Conservation (phyloP, 2,888 invertebrate species). For the Piscicola geometra region DNA sequence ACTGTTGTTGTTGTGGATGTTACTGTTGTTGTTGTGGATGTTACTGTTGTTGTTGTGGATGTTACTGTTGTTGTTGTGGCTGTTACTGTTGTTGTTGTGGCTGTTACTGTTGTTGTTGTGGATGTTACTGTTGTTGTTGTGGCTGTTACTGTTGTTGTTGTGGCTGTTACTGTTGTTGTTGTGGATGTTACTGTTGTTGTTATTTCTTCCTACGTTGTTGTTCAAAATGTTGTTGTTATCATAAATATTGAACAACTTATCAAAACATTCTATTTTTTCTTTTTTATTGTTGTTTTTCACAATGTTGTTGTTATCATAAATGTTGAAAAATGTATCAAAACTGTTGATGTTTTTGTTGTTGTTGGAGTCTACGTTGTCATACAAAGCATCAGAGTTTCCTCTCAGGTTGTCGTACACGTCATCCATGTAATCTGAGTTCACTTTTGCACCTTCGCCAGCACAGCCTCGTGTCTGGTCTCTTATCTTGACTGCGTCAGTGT, state of each 20-base stretch:
- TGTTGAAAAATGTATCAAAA: background rate
- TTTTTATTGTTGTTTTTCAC: background rate
- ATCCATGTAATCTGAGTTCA: background rate
- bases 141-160: slow-evolving; percentile 1
- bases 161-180: background rate
- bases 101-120: background rate
- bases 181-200: background rate
- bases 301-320: background rate
- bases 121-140: background rate
- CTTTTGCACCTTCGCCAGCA: background rate
- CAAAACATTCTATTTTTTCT: too few relatives aligned
- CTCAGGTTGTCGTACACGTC: background rate
- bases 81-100: background rate
- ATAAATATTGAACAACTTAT: background rate
- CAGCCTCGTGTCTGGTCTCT: background rate
- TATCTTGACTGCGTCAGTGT: background rate
- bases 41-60: background rate
- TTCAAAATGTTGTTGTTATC: background rate
- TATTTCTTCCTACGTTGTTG: background rate
- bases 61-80: background rate
- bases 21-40: background rate
- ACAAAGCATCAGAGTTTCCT: background rate
- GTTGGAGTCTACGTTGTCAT: background rate
- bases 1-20: background rate
- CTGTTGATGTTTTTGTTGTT: too few relatives aligned